Evolutionary conservation across 2,888 invertebrate species (phyloP).

Genomic region (Phania funesta): DNA sequence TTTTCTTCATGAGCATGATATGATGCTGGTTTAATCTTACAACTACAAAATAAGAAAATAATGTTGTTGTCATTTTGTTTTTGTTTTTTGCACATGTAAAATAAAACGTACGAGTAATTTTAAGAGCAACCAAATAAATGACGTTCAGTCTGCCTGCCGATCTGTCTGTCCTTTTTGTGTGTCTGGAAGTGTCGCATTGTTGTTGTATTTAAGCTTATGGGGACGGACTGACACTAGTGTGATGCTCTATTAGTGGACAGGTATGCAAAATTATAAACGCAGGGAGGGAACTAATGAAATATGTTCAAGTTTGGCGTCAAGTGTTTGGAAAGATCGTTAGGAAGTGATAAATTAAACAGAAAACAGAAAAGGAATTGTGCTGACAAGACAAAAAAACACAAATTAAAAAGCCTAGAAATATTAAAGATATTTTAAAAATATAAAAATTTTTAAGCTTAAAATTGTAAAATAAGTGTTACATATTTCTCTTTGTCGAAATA

Average conservation of each 20-base stretch:
- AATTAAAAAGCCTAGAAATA: too few species aligned
- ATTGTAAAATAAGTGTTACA: too few species aligned
- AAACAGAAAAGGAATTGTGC: too few species aligned
- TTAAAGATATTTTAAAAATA: too few species aligned
- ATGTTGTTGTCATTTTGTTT: slow-evolving; percentile 12
- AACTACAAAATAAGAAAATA: background rate
- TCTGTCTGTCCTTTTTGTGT: background rate
- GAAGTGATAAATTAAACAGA: too few species aligned
- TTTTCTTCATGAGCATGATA: background rate
- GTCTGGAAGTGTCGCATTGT: slow-evolving; percentile 42
- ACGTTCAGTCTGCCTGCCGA: background rate
- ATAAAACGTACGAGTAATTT: slow-evolving; percentile 16
- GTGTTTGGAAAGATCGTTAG: background rate
- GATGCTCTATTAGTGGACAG: slow-evolving; percentile 61
- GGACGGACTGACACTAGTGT: slow-evolving; percentile 2
- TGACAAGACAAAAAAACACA: background rate
- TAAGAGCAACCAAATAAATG: background rate
- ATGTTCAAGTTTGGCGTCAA: slow-evolving; percentile 1
- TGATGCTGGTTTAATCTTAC: slow-evolving; percentile 17
- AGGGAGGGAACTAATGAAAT: slow-evolving; percentile 1
- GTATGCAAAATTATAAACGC: slow-evolving; percentile 52
- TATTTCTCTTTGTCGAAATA: too few species aligned
- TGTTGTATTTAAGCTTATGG: slow-evolving; percentile 6
- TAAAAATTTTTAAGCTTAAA: too few species aligned
- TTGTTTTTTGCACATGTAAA: slow-evolving; percentile 10